phyloP scores from a whole-genome alignment of 2,797 vertebrate species.

The Gymnopithys bicolor region DNA sequence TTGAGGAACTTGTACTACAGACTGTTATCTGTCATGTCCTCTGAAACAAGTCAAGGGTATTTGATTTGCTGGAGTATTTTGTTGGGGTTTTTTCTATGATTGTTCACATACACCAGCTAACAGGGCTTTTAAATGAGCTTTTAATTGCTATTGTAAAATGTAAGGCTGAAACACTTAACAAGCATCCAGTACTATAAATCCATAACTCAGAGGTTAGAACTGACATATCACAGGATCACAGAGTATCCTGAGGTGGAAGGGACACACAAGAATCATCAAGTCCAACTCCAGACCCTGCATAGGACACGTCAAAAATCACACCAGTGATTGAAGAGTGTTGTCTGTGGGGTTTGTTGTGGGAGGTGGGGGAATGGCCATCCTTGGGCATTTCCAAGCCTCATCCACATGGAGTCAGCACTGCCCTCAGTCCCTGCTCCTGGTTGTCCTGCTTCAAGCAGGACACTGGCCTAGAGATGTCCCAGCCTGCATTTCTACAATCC shows the following conservation, averaged over 20 bases:
- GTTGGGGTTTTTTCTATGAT: not conserved
- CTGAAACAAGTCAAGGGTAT: not conserved
- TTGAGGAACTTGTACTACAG: not conserved
- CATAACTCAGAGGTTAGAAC: not conserved
- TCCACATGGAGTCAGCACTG: not conserved
- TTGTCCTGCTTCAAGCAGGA: not conserved
- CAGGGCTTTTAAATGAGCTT: not conserved
- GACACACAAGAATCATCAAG: not conserved
- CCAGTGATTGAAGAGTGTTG: not conserved
- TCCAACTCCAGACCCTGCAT: not conserved
- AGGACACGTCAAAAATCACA: not conserved
- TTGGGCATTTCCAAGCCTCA: not conserved
- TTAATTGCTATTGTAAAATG: not conserved
- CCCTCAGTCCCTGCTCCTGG: not conserved
- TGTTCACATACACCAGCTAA: not conserved
- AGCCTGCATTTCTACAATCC: not conserved
- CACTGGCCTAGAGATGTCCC: not conserved
- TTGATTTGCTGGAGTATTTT: not conserved
- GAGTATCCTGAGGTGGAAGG: not conserved
- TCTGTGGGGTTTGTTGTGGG: not conserved
- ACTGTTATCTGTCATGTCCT: not conserved
- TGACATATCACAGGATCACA: not conserved
- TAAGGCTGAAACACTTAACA: not conserved
- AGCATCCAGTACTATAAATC: not conserved
- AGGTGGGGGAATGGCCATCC: not conserved